These are phyloP conservation scores for Promerops cafer DNA, from an alignment of 2,113 vertebrate species.

Conservation along the genomic window DNA sequence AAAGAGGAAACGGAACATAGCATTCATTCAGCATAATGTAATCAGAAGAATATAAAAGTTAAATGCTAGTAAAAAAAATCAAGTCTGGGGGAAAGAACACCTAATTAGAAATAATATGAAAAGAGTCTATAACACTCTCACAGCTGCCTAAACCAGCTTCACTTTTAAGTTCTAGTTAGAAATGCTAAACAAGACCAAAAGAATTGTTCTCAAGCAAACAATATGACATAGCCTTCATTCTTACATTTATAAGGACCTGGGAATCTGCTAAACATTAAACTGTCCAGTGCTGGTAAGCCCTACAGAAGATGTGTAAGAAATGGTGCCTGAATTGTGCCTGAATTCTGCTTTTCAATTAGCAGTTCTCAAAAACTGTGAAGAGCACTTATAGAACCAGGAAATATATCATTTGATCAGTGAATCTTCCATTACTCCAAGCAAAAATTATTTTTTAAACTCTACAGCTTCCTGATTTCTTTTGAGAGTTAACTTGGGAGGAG, in stretches of 20 bases:
- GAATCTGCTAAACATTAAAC: background rate
- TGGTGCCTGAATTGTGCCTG: background rate
- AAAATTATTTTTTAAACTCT: background rate
- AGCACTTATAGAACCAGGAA: background rate
- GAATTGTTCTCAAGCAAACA: background rate
- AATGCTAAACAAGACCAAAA: conserved; percentile 16
- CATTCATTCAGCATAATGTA: background rate
- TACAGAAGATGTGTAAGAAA: background rate
- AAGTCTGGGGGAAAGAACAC: background rate
- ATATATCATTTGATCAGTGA: background rate
- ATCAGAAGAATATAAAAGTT: background rate
- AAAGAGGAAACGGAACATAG: background rate
- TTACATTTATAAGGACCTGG: background rate
- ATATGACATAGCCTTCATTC: background rate
- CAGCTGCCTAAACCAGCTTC: background rate
- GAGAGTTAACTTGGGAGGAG: background rate
- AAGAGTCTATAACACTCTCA: background rate
- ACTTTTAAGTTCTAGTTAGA: background rate
- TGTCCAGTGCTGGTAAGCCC: background rate
- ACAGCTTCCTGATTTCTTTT: background rate
- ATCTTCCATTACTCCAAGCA: background rate
- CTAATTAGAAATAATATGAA: background rate
- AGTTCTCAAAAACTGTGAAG: background rate
- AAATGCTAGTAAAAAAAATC: background rate
- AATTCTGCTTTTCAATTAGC: background rate